A percentile compares a stretch with the other conserved stretches of the same genome.
Conservation (phyloP, 2,797 vertebrate species). For the Malurus splendens region DNA sequence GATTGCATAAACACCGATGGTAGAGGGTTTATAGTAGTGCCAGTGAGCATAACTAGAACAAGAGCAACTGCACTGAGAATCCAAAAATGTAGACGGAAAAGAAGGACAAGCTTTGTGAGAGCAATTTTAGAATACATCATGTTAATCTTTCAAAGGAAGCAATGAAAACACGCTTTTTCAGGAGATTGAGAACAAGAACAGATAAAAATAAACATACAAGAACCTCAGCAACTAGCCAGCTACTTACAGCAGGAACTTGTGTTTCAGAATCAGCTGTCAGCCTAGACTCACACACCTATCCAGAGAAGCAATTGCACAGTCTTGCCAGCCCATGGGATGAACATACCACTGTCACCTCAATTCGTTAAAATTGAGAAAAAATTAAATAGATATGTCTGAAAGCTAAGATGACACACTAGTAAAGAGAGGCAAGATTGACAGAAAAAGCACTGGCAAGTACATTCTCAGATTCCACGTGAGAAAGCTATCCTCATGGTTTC, state of each 20-base stretch:
- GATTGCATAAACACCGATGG: conserved; percentile 16
- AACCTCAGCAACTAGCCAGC: neutral
- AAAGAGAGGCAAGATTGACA: neutral
- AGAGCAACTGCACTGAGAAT: conserved; percentile 20
- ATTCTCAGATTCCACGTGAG: neutral
- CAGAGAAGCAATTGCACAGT: neutral
- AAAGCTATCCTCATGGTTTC: neutral
- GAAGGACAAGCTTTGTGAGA: neutral
- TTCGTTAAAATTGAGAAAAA: neutral
- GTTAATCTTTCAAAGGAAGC: conserved; percentile 9
- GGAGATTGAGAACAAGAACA: neutral
- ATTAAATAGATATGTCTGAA: neutral
- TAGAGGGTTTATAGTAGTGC: conserved; percentile 32
- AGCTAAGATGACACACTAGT: neutral
- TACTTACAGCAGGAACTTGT: neutral
- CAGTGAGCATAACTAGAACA: conserved; percentile 15
- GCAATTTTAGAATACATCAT: neutral
- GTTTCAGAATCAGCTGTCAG: neutral
- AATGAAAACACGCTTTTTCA: neutral
- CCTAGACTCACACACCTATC: neutral
- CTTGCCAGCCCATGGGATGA: neutral
- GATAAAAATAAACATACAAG: neutral
- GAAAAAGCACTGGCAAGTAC: neutral
- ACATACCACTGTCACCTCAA: neutral
- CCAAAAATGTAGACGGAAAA: neutral